Evolutionary conservation across 2,113 vertebrate genomes (phyloP), one percentile per base, ranked within the genome.

Genomic region (Chaenogobius annularis): DNA sequence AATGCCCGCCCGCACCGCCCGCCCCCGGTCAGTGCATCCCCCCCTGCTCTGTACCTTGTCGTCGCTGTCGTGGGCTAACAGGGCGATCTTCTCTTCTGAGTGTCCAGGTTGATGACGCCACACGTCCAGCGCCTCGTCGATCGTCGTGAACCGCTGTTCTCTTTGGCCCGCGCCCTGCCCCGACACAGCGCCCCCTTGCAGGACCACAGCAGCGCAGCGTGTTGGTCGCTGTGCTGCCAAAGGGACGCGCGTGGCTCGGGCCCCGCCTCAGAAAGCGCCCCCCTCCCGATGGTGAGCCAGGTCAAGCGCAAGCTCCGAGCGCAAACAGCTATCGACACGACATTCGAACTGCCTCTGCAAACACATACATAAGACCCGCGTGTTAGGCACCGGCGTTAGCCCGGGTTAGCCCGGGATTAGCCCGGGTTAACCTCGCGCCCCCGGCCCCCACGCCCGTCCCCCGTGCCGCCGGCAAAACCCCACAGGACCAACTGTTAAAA

Each of bases 81-180:
- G 95, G 0, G 96, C 96, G 0, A 99, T 96, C 84, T 99, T 99
- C 89, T 99, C 96, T 69, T n/a, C 96, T 95, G 0, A 97, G 20
- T 99, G 96, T 55, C 98, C 97, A 0, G 97, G 97, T 77, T 98
- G 87, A 99, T 98, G 17, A 98, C 94, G 92, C 96, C 96, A 98
- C 56, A 97, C 93, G 70, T 96, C 97, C 78, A 95, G 86, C 0
- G 91, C 96, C 0, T 75, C 88, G 20, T 95, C 95, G n/a, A 10
- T 95, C 95, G 84, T n/a, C n/a, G 4, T 40, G 17, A 63, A 40
- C 31, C 61, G 0, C 31, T 14, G 35, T 63, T 63, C 35, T 63
- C 61, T 11, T 63, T 63, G 35, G 61, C 31, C 1, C 35, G 35
- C 1, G 17, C 17, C 1, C 26, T 31, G 35, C 35, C 59, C 23